Percentiles rank a stretch among this genome's conserved stretches.
These are phyloP conservation scores for Eupeodes luniger DNA, from an alignment of 2,888 invertebrate genomes.

Conservation along the genomic window DNA sequence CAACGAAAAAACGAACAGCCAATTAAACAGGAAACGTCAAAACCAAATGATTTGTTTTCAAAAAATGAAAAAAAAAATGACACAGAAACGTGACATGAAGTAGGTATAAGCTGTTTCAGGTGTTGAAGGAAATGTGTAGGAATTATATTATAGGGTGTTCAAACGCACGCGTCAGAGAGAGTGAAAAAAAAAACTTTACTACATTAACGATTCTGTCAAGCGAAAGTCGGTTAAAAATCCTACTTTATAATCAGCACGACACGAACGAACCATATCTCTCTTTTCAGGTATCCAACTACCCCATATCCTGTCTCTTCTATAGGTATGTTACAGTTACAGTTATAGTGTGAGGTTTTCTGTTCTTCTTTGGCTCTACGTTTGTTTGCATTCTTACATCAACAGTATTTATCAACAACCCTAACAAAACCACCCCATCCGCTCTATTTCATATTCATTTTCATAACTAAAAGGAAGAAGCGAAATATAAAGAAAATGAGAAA, in stretches of 20 bases:
- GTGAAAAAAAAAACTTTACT: not conserved
- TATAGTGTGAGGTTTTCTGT: not conserved
- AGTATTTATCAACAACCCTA: slow-evolving; percentile 16
- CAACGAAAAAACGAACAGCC: not conserved
- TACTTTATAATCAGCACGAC: slow-evolving; percentile 12
- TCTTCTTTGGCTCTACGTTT: not conserved
- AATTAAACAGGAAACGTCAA: slow-evolving; percentile 19
- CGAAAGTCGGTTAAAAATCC: slow-evolving; percentile 36
- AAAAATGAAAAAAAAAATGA: slow-evolving; percentile 12
- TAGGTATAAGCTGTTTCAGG: not conserved
- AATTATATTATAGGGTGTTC: not conserved
- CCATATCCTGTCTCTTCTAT: slow-evolving; percentile 35
- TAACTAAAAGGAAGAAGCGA: not conserved
- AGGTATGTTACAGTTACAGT: not conserved
- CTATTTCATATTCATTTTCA: not conserved
- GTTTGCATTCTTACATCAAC: slow-evolving; percentile 14
- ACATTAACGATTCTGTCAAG: slow-evolving; percentile 26
- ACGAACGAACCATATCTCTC: not conserved
- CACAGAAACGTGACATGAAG: slow-evolving; percentile 9
- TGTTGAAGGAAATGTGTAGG: not conserved
- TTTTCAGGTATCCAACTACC: slow-evolving; percentile 19
- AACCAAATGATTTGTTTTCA: not conserved
- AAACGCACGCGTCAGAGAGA: slow-evolving; percentile 17
- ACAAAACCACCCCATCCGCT: slow-evolving; percentile 1
- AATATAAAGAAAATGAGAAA: not conserved